These are phyloP conservation scores for Liparis tanakae DNA, from an alignment of 2,797 vertebrate genomes.

Conservation along the genomic window DNA sequence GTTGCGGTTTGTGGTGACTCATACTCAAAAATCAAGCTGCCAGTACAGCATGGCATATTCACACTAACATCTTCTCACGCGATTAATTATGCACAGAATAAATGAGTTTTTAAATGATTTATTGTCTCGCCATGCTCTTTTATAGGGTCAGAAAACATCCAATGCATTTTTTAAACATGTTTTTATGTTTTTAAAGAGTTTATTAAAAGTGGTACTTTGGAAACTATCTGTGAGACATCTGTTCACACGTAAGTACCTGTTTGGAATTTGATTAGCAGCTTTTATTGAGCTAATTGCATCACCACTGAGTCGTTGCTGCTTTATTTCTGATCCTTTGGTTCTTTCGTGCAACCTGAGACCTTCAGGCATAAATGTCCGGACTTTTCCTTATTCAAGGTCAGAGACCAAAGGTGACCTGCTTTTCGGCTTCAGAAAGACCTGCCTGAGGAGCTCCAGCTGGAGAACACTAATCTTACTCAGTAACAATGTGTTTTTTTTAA, in stretches of 20 bases:
- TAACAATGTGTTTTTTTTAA: background rate
- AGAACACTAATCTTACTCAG: background rate
- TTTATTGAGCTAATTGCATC: background rate
- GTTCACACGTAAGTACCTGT: background rate
- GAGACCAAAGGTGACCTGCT: slow-evolving; percentile 39
- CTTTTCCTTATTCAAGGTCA: slow-evolving; percentile 34
- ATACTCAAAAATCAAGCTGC: slow-evolving; percentile 33
- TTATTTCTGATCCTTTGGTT: slow-evolving; percentile 18
- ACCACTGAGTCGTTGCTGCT: background rate
- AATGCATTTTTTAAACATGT: background rate
- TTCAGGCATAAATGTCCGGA: slow-evolving; percentile 14
- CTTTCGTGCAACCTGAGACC: slow-evolving; percentile 20
- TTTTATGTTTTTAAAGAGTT: background rate
- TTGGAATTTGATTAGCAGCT: background rate
- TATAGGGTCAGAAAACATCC: background rate
- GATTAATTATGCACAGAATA: background rate
- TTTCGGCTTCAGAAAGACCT: slow-evolving; percentile 20
- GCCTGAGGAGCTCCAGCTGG: slow-evolving; percentile 38
- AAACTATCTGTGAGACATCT: background rate
- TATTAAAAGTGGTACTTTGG: background rate
- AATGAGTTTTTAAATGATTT: slow-evolving; percentile 2
- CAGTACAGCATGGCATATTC: background rate
- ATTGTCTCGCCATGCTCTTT: background rate
- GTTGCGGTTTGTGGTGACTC: slow-evolving; percentile 49
- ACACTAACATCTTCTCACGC: slow-evolving; percentile 17